phyloP scores from a whole-genome alignment of 2,113 vertebrate genomes.

The Arenaria interpres region DNA sequence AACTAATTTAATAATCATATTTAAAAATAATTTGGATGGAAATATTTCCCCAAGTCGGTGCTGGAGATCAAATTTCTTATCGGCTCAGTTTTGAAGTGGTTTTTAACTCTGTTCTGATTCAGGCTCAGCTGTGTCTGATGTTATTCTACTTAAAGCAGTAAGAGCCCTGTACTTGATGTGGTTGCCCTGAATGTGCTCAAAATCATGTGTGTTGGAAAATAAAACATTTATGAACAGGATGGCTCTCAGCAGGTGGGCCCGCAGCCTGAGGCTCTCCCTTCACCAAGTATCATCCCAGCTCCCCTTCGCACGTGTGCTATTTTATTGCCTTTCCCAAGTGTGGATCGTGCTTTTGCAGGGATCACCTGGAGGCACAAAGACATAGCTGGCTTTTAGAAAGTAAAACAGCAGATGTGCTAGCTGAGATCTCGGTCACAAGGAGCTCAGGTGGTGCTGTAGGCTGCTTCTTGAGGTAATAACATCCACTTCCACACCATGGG shows the following conservation, averaged over 20 bases:
- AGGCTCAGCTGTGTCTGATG: neutral
- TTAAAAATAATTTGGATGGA: neutral
- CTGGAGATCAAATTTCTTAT: neutral
- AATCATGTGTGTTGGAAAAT: neutral
- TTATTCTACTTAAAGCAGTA: neutral
- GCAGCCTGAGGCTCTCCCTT: neutral
- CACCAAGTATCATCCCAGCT: neutral
- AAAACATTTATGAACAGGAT: neutral
- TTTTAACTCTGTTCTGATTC: neutral
- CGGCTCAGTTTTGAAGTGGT: neutral
- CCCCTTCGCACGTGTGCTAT: accelerated
- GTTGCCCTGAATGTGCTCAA: neutral
- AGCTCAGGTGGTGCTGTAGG: neutral
- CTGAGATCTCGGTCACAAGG: neutral
- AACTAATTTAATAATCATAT: neutral
- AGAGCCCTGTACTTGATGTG: neutral
- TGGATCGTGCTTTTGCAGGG: neutral
- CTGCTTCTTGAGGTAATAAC: neutral
- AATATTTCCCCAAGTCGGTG: neutral
- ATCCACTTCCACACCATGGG: neutral
- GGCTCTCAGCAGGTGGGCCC: neutral
- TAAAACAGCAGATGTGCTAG: neutral
- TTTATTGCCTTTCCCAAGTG: neutral
- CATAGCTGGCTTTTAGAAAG: neutral
- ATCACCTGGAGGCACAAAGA: neutral